phyloP scores from a whole-genome alignment of 2,113 vertebrate genomes.

The Microcebus griseorufus region DNA sequence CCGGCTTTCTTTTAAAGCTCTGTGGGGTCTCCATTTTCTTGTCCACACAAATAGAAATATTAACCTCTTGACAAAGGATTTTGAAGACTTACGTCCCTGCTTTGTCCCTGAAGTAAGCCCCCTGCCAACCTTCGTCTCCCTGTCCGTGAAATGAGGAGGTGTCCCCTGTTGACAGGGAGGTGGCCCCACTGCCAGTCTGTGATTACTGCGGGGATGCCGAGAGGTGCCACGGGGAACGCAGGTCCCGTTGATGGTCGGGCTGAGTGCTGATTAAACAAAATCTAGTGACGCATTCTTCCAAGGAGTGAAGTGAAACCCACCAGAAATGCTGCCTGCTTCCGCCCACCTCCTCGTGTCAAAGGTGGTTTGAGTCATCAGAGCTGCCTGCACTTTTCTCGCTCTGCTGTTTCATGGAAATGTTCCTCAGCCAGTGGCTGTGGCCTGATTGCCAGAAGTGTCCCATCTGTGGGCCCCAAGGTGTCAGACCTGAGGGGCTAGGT shows the following conservation, averaged over 20 bases:
- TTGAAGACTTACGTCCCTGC: conserved; percentile 2
- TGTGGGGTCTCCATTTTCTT: neutral
- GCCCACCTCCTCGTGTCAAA: neutral
- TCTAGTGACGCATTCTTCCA: conserved; percentile 54
- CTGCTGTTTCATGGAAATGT: neutral
- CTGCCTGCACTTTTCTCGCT: neutral
- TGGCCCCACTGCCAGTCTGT: neutral
- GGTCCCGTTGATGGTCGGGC: neutral
- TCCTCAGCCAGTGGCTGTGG: neutral
- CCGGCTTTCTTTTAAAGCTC: neutral
- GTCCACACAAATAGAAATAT: neutral
- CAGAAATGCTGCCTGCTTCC: neutral
- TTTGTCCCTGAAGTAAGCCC: neutral
- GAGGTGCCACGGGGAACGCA: neutral
- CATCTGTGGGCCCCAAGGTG: neutral
- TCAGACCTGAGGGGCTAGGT: neutral
- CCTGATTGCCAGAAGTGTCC: neutral
- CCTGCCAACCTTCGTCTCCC: neutral
- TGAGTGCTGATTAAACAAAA: conserved; percentile 32
- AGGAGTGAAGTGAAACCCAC: conserved; percentile 50
- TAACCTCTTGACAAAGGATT: conserved; percentile 11
- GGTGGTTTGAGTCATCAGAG: conserved; percentile 55
- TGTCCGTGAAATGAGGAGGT: neutral
- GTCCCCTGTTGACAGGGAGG: neutral
- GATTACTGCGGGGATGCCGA: neutral